Base-by-base conservation (phyloP, 2,888 invertebrate genomes). In the Tubiluchus corallicola region DNA sequence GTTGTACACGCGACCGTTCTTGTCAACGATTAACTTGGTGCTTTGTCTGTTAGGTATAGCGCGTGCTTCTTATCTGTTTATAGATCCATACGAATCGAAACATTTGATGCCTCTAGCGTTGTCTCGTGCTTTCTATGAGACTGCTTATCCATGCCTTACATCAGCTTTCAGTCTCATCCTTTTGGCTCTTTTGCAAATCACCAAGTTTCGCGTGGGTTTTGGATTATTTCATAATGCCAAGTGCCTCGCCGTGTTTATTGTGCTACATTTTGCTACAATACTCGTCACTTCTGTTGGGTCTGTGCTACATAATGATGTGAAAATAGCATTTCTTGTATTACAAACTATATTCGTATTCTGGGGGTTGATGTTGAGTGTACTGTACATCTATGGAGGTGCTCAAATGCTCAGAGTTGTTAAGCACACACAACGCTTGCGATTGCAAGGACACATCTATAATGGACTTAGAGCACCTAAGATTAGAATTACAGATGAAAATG, bases 151-250 rank as follows among this genome's bases (percentile, higher is more conserved):
- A 9, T 69, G 71, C 54, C 63, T 73, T 47, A 68, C 70, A 41
- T 70, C 71, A 37, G 71, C 71, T 37, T 72, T 72, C 57, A 68
- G 70, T 49, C 64, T 73, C 44, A 65, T 73, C 48, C 72, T 72
- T 57, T 59, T 72, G 51, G 69, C 71, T 45, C 69, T 73, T 52
- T 61, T 72, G 41, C 70, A 71, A 51, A 58, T 72, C 46, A 72
- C 72, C 15, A 69, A 69, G 61, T 3, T 37, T 45, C 53, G 69
- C 66, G 60, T 71, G 41, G 68, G 68, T 49, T 61, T 71, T 43
- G 71, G 9, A 9, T 29, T 29, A 9, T 29, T 9, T n/a, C 9
- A 29, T 9, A 29, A n/a, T n/a, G 29, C 29, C 29, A 29, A 29
- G 18, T 68, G 65, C 50, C 58, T 71, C 20, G 67, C 66, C 37